These are phyloP conservation scores for Tetrapedia diversipes DNA, from an alignment of 2,888 invertebrate species.

Conservation along the genomic window DNA sequence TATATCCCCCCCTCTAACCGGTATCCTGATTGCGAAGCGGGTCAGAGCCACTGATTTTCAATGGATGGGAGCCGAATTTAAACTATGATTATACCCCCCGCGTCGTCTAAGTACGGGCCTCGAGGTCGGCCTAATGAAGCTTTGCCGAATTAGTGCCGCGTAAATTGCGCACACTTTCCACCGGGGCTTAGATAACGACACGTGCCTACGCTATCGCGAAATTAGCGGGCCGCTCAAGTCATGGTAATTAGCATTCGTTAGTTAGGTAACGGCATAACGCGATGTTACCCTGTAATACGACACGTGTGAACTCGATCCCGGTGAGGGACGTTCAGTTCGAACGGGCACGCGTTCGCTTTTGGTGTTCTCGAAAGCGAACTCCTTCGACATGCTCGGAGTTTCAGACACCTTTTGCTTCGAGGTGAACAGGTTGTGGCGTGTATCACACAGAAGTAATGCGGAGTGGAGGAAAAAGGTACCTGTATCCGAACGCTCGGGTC, in stretches of 20 bases:
- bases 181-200: conserved; percentile 52
- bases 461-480: too few species aligned
- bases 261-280: background rate
- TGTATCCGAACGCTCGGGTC: too few species aligned
- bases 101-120: conserved; percentile 81
- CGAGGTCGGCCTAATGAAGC: conserved; percentile 80
- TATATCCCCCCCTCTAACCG: conserved; percentile 63
- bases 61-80: conserved; percentile 82
- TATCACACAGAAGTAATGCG: too few species aligned
- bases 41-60: conserved; percentile 82
- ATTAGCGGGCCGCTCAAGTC: conserved; percentile 31
- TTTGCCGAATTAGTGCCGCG: conserved; percentile 81
- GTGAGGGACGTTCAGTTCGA: background rate
- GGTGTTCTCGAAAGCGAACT: too few species aligned
- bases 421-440: too few species aligned
- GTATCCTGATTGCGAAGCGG: conserved; percentile 80
- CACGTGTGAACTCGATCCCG: background rate
- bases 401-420: too few species aligned
- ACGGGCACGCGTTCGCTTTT: background rate
- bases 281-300: background rate
- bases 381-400: too few species aligned
- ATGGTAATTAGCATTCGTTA: conserved; percentile 42
- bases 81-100: conserved; percentile 81
- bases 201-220: conserved; percentile 44
- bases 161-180: conserved; percentile 78